Base-by-base conservation (phyloP, 1,140 invertebrate genomes). In the Calephelis nemesis region DNA sequence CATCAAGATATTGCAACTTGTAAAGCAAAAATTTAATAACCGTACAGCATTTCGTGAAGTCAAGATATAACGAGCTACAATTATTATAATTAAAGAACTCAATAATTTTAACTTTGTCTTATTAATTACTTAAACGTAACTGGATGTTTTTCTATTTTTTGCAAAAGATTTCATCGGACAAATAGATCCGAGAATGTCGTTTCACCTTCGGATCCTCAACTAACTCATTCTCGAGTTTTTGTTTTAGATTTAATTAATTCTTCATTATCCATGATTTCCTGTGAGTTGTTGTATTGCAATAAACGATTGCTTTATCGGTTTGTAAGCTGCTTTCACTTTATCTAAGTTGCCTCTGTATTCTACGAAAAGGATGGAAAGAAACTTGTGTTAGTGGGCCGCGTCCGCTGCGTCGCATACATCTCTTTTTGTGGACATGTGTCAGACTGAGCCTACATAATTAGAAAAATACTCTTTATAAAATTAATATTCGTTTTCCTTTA, bases 321-420 rank as follows among this genome's bases (percentile, higher is more conserved):
- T 87, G 84, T 87, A 85, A 84, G 80, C 81, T 79, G 85, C 88
- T 91, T 91, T 91, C 88, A 87, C 87, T 89, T 88, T 84, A 85
- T 87, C 87, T 79, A 79, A 85, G 87, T 78, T 83, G 82, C 81
- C 79, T 86, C 72, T 79, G 81, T 87, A 85, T 89, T 91, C 88
- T 84, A 83, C 84, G 88, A 89, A 89, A 89, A 91, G 87, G 84
- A 88, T 79, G 77, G 87, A 84, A 90, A 91, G 84, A 88, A 89
- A 77, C 81, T 81, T 84, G 82, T 90, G 88, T 91, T 78, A 91
- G 87, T 91, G 85, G 84, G 87, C 75, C 88, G 87, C 81, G 87
- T 85, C 87, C 87, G 87, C 82, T 82, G 82, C 74, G 73, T 77
- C 73, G 81, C 76, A 78, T 77, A 82, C 78, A 76, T 77, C 74